Base-by-base conservation (phyloP, 1,140 invertebrate genomes). In the Dysdera silvatica region DNA sequence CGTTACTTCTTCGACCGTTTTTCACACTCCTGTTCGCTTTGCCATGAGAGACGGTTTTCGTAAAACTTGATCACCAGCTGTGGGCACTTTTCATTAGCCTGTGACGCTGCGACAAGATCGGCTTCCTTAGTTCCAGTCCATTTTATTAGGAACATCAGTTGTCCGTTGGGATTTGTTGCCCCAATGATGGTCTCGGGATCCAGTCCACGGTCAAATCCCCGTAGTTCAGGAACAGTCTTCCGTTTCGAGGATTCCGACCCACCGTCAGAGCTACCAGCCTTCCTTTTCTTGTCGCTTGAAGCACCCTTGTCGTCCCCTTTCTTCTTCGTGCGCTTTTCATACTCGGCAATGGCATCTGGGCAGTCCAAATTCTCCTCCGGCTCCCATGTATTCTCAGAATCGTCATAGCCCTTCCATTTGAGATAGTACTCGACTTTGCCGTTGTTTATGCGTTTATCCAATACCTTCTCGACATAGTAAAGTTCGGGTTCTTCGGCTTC, bases 81-180 rank as follows among this genome's bases (percentile, higher is more conserved):
- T 7, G 93, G 93, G 74, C 92, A 96, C 59, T 86, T 85, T 0
- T 87, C 81, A 75, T 97, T 97, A 0, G 93, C 93, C 71, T 91
- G 84, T 71, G 88, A 84, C 0, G 93, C 89, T 10, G 91, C 87
- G 2, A 97, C 92, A 31, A 97, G 75, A 74, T 97, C 93, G 0
- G 92, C 92, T 73, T 96, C 92, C 74, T 96, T 92, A 8, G 87
- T 91, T 54, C 90, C 89, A 75, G 93, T 91, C 92, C 93, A 97
- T 75, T 96, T 96, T 87, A 97, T 95, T 1, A 97, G 79, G 74
- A 96, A 96, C 90, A 96, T 94, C 0, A 97, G 76, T 74, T 95
- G 89, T 0, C 93, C 94, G 52, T 87, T 90, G 4, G 90, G 91
- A 74, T 96, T 92, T 62, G 93, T 96, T 8, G 93, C 93, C 23